Conservation (phyloP, 2,888 invertebrate species). For the Pseudeuparius sepicola region DNA sequence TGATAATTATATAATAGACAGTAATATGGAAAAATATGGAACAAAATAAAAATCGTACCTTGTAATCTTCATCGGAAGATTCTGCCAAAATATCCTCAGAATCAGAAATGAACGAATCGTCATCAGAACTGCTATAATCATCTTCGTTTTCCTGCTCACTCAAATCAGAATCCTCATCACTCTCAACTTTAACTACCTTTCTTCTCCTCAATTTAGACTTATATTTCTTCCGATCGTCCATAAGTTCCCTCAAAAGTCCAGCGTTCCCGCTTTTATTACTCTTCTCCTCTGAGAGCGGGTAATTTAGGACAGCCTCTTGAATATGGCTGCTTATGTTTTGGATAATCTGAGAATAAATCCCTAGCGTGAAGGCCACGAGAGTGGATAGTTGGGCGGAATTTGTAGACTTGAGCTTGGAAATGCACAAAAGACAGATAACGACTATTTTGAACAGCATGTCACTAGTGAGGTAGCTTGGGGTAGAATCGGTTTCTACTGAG, state of each 20-base stretch:
- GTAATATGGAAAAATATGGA: no score
- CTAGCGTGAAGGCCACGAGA: conserved; percentile 74
- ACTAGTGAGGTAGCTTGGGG: conserved; percentile 48
- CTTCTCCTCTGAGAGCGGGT: conserved; percentile 34
- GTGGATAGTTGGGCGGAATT: conserved; percentile 74
- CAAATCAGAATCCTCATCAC: conserved; percentile 30
- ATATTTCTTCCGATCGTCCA: conserved; percentile 26
- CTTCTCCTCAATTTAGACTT: conserved; percentile 29
- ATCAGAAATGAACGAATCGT: conserved; percentile 31
- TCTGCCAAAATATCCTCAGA: conserved; percentile 29
- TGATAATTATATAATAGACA: no score
- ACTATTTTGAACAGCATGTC: conserved; percentile 75
- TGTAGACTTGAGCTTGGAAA: conserved; percentile 61
- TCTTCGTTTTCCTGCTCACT: conserved; percentile 28
- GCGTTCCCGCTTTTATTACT: conserved; percentile 18
- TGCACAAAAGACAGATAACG: conserved; percentile 70
- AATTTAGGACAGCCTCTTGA: conserved; percentile 38
- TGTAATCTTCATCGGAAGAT: conserved; percentile 32
- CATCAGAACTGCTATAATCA: conserved; percentile 28
- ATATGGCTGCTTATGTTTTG: conserved; percentile 39
- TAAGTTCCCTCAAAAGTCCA: conserved; percentile 24
- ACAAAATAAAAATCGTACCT: no score
- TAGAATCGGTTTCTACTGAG: conserved; percentile 42
- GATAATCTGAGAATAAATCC: conserved; percentile 61
- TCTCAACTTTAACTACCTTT: conserved; percentile 28